A percentile compares a stretch with the other conserved stretches of the same genome.
phyloP scores from a whole-genome alignment of 2,797 vertebrate genomes.

The Lithobates pipiens region DNA sequence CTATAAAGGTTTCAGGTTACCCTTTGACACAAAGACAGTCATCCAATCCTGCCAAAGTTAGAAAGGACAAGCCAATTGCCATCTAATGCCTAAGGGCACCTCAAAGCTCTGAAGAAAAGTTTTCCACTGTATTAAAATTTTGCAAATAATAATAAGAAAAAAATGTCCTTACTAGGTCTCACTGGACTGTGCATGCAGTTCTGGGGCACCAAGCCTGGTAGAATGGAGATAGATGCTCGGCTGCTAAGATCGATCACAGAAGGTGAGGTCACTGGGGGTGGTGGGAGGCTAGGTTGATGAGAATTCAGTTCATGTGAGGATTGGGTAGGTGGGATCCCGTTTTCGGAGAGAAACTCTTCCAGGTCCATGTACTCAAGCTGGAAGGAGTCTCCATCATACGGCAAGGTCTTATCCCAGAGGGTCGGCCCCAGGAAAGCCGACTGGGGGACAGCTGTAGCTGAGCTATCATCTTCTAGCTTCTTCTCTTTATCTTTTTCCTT shows the following conservation, averaged over 20 bases:
- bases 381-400: conserved; percentile 95
- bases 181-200: conserved; percentile 87
- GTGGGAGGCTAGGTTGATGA: conserved; percentile 79
- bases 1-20: not conserved
- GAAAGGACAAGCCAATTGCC: not conserved
- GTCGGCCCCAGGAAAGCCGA: conserved; percentile 96
- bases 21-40: not conserved
- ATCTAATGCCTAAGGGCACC: not conserved
- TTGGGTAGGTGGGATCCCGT: conserved; percentile 93
- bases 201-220: conserved; percentile 82
- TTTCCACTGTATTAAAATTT: not conserved
- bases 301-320: conserved; percentile 82
- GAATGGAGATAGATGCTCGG: conserved; percentile 84
- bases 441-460: conserved; percentile 83
- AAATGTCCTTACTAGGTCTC: conserved; percentile 85
- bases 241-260: conserved; percentile 92
- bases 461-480: conserved; percentile 91
- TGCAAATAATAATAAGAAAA: not conserved
- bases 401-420: conserved; percentile 97
- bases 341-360: conserved; percentile 97
- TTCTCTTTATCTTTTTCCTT: conserved; percentile 93
- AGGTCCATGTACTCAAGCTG: conserved; percentile 99
- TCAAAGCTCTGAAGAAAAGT: not conserved
- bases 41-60: not conserved
- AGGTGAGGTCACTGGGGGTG: conserved; percentile 75